Conservation (phyloP, 2,797 vertebrate species). For the Pelobates cultripes region DNA sequence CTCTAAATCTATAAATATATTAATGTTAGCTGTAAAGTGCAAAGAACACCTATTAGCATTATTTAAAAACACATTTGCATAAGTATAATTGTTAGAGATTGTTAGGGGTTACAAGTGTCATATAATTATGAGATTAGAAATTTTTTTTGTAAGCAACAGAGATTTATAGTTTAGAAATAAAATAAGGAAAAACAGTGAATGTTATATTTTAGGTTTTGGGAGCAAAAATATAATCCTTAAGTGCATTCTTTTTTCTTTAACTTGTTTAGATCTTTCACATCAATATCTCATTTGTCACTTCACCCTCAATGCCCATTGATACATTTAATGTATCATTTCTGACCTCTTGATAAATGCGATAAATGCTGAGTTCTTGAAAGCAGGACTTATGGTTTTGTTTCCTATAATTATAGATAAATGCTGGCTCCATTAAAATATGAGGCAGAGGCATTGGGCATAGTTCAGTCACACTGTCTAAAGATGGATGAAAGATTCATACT, state of each 20-base stretch:
- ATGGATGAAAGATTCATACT: slow-evolving; percentile 7
- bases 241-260: background rate
- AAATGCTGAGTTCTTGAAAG: slow-evolving; percentile 42
- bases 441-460: slow-evolving; percentile 39
- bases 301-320: slow-evolving; percentile 18
- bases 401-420: slow-evolving; percentile 52
- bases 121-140: no score
- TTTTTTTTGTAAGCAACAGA: no score
- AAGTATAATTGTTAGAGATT: no score
- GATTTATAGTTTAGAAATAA: no score
- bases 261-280: slow-evolving; percentile 32
- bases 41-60: no score
- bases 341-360: slow-evolving; percentile 40
- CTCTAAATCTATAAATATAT: no score
- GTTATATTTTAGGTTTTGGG: no score
- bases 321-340: slow-evolving; percentile 23
- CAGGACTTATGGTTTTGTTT: slow-evolving; percentile 42
- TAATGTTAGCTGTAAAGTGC: no score
- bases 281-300: slow-evolving; percentile 25
- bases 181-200: no score
- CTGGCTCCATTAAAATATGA: slow-evolving; percentile 41
- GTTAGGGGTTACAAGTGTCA: no score
- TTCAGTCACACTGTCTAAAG: slow-evolving; percentile 31
- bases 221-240: no score
- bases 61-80: no score